A percentile compares a stretch with the other conserved stretches of the same genome.
These are phyloP conservation scores for Novumbra hubbsi DNA, from an alignment of 2,797 vertebrate genomes.

Conservation along the genomic window DNA sequence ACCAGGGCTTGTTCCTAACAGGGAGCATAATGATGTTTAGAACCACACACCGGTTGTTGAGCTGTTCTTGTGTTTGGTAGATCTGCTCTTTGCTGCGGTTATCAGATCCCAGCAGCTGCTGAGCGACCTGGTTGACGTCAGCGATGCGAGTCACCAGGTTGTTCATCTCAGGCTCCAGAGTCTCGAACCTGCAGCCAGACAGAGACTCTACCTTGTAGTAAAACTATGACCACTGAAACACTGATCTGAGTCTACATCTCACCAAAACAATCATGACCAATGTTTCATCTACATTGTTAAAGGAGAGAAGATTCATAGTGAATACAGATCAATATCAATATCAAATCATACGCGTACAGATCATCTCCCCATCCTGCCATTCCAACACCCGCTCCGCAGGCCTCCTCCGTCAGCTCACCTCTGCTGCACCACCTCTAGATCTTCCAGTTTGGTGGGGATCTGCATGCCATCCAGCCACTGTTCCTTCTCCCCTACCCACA, in stretches of 20 bases:
- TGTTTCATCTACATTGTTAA: neutral
- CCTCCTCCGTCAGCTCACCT: conserved; percentile 71
- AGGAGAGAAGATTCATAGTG: neutral
- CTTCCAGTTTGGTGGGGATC: conserved; percentile 89
- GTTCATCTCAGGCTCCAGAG: conserved; percentile 94
- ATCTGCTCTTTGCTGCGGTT: conserved; percentile 85
- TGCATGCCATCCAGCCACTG: conserved; percentile 89
- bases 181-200: conserved; percentile 83
- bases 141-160: conserved; percentile 78
- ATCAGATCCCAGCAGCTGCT: conserved; percentile 80
- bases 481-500: conserved; percentile 94
- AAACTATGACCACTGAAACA: neutral
- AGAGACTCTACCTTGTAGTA: no score
- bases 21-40: neutral
- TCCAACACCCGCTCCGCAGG: neutral
- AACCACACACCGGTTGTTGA: conserved; percentile 82
- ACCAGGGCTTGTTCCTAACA: no score
- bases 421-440: conserved; percentile 95
- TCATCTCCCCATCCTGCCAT: neutral
- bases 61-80: conserved; percentile 81
- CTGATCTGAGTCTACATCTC: neutral
- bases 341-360: neutral
- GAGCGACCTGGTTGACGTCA: conserved; percentile 83
- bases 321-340: neutral
- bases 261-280: neutral